Conservation (phyloP, 2,113 vertebrate species). For the Melanostigma gelatinosum region DNA sequence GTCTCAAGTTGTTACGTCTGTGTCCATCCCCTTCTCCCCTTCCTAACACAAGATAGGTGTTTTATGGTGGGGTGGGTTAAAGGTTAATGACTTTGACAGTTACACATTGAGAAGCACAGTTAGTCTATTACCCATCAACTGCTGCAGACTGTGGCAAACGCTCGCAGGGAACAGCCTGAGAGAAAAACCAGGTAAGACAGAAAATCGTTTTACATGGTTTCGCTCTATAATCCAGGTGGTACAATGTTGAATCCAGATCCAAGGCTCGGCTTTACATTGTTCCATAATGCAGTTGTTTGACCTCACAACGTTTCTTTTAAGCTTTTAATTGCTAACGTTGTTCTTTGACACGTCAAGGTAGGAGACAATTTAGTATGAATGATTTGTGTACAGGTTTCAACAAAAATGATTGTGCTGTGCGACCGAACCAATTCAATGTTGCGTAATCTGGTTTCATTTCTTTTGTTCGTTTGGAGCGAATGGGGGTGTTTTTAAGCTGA, state of each 20-base stretch:
- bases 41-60: neutral
- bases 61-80: conserved; percentile 72
- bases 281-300: neutral
- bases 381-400: neutral
- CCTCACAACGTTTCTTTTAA: neutral
- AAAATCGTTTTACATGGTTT: neutral
- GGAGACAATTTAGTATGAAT: neutral
- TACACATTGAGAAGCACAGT: conserved; percentile 38
- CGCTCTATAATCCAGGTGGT: neutral
- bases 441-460: conserved; percentile 17
- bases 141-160: neutral
- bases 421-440: neutral
- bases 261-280: neutral
- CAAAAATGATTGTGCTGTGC: neutral
- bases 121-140: conserved; percentile 20
- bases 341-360: neutral
- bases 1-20: neutral
- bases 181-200: conserved; percentile 58
- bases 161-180: neutral
- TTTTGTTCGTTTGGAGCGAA: conserved; percentile 4
- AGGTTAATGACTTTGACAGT: conserved; percentile 65
- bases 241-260: neutral
- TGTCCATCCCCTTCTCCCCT: neutral
- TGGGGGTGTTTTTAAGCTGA: conserved; percentile 5
- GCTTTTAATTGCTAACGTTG: neutral